Evolutionary conservation across 2,113 vertebrate species (phyloP).

Genomic region (Boulengeromyrus knoepffleri): DNA sequence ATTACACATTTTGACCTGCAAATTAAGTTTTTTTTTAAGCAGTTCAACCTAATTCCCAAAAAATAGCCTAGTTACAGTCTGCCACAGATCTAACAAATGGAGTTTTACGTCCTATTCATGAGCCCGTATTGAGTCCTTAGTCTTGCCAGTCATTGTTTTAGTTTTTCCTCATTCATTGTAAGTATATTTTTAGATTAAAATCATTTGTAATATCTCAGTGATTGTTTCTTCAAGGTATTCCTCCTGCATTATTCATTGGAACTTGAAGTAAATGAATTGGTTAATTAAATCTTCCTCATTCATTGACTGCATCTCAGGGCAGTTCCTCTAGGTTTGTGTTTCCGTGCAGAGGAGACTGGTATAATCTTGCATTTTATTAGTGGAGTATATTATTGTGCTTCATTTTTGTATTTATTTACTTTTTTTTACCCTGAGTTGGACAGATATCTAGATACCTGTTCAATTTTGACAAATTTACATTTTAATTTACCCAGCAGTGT

Average conservation of each 20-base stretch:
- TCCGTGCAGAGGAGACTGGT: background rate
- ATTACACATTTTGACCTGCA: background rate
- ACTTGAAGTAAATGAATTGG: background rate
- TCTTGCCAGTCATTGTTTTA: background rate
- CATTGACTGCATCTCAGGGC: background rate
- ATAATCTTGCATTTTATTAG: background rate
- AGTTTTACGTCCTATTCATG: background rate
- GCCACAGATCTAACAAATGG: background rate
- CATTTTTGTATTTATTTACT: background rate
- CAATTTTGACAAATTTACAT: background rate
- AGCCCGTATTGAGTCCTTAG: background rate
- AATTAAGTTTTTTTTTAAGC: background rate
- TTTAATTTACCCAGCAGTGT: background rate
- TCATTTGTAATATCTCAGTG: background rate
- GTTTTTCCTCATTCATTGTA: background rate
- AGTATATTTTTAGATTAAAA: background rate
- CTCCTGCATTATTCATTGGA: background rate
- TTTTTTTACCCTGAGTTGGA: background rate
- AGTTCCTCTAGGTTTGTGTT: background rate
- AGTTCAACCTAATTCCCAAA: background rate
- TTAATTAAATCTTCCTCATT: conserved; percentile 9
- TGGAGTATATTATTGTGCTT: background rate
- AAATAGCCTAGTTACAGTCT: conserved; percentile 3
- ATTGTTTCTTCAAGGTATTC: background rate
- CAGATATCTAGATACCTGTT: background rate